Evolutionary conservation across 2,888 invertebrate species (phyloP), one percentile per base, ranked within the genome.

Genomic region (Cosmopolites sordidus): DNA sequence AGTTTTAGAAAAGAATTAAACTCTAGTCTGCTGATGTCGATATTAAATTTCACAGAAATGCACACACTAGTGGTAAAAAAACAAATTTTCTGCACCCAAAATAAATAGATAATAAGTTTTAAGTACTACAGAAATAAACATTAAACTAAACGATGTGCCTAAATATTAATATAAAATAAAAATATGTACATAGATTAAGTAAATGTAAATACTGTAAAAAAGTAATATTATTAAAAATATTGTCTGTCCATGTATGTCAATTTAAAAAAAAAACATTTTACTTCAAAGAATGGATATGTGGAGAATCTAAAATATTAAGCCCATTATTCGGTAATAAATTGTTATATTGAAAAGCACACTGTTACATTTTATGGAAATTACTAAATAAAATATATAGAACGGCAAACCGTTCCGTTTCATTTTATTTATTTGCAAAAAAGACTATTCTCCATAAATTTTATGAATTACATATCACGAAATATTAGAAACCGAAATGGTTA

Each of bases 241-340:
- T 14, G 45, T 45, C 47, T 48, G 46, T 47, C 39, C 46, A 50
- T 45, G 39, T 49, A 33, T 38, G 50, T 54, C 54, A 50, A 54
- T 49, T 42, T 40, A 16, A 40, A 40, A 11, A 27, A 4, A 33
- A 33, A 11, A 12, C 11, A n/a, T 33, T 33, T 33, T 33, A 12
- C 11, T 33, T 33, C 3, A 33, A 33, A 4, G 11, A 12, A n/a
- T n/a, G n/a, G n/a, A n/a, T n/a, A n/a, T n/a, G 22, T 5, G 22
- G 4, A 22, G 8, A 22, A 22, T 22, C 22, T 22, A 4, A 37
- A n/a, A 8, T 37, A 8, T 37, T 8, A n/a, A 6, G 11, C n/a
- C 11, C 12, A 4, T 14, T 37, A 14, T 8, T 37, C 14, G n/a
- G 37, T 12, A 38, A 38, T 5, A 40, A 16, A 40, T 40, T 33